Evolutionary conservation across 2,113 vertebrate genomes (phyloP).

Genomic region (Dermatemys mawii): DNA sequence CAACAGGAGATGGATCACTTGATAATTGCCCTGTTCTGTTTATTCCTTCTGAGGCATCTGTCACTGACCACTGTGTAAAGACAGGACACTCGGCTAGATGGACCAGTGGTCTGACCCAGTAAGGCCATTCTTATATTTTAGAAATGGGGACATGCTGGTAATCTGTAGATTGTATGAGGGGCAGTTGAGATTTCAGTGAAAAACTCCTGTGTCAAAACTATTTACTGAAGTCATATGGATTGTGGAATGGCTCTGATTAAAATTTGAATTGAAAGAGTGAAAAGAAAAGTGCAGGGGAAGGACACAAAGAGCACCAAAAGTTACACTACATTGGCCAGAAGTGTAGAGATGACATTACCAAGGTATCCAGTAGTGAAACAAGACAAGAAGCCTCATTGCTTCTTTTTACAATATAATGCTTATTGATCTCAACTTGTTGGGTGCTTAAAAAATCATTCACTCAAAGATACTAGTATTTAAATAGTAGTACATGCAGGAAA

Average conservation of each 20-base stretch:
- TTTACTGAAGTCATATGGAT: neutral
- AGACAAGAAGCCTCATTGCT: accelerated
- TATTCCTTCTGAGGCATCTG: neutral
- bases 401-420: neutral
- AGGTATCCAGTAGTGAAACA: neutral
- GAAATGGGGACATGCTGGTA: neutral
- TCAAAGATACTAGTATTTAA: neutral
- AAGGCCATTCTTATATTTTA: too few relatives aligned
- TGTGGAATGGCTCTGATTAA: neutral
- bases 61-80: neutral
- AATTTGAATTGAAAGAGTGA: neutral
- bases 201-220: neutral
- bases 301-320: accelerated
- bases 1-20: neutral
- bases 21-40: neutral
- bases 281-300: neutral
- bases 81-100: neutral
- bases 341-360: neutral
- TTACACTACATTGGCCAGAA: accelerated
- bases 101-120: neutral
- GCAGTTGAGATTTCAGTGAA: neutral
- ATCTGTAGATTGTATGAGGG: neutral
- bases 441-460: neutral
- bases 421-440: neutral
- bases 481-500: neutral